phyloP scores from a whole-genome alignment of 2,113 vertebrate species.

The Cranoglanis bouderius region DNA sequence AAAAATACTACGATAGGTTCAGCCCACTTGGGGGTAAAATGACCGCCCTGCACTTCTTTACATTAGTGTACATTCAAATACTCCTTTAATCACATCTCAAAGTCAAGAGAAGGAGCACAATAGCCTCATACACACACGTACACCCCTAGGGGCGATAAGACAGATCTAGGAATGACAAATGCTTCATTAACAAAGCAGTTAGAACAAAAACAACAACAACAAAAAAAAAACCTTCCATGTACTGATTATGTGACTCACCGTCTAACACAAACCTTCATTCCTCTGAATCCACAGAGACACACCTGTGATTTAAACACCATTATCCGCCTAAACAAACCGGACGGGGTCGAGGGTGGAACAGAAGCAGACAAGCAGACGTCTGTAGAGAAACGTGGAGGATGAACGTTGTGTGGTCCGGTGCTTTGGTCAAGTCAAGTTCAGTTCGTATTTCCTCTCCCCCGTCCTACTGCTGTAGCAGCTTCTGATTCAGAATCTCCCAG shows the following conservation, averaged over 20 bases:
- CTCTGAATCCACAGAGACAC: background rate
- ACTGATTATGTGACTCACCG: background rate
- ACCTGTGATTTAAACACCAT: conserved; percentile 3
- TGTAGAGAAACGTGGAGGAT: conserved; percentile 14
- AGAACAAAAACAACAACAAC: background rate
- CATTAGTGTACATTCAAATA: background rate
- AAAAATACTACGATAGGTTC: background rate
- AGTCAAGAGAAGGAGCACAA: background rate
- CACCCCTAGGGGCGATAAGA: conserved; percentile 23
- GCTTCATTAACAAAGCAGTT: conserved; percentile 15
- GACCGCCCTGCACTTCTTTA: background rate
- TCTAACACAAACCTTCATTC: background rate
- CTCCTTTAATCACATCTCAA: background rate
- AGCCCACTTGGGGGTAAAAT: background rate
- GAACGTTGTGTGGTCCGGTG: conserved; percentile 33
- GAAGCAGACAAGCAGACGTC: conserved; percentile 7
- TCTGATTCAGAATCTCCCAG: conserved; percentile 93
- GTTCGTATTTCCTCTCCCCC: background rate
- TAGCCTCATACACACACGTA: background rate
- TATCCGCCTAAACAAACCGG: background rate
- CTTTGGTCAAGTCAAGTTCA: conserved; percentile 40
- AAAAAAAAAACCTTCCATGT: background rate
- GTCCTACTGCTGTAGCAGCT: conserved; percentile 74
- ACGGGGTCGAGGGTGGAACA: background rate
- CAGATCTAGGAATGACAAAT: conserved; percentile 40